These are phyloP conservation scores for Gastrophryne carolinensis DNA, from an alignment of 2,797 vertebrate genomes.

Conservation along the genomic window DNA sequence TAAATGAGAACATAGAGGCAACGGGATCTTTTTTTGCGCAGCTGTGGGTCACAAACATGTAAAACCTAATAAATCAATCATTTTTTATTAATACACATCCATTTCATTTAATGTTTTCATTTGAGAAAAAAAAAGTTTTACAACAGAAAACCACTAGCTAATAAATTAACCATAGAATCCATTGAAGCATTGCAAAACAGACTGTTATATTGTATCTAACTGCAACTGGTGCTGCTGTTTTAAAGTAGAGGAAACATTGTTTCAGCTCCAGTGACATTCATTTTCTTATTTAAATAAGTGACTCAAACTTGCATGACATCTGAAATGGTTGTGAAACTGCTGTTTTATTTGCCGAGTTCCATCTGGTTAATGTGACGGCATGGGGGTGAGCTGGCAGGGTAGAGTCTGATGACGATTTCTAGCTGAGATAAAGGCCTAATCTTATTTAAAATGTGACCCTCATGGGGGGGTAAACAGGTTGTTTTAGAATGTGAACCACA, in stretches of 20 bases:
- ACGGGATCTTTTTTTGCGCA: no score
- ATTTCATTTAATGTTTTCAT: not conserved
- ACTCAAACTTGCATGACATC: conserved; percentile 4
- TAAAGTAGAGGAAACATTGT: conserved; percentile 32
- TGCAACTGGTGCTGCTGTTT: not conserved
- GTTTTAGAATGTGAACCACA: conserved; percentile 13
- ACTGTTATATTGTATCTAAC: not conserved
- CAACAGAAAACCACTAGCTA: not conserved
- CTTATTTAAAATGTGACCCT: conserved; percentile 25
- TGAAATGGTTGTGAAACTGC: not conserved
- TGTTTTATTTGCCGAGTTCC: conserved; percentile 12
- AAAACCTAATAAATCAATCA: no score
- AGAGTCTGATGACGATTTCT: conserved; percentile 10
- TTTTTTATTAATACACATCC: no score
- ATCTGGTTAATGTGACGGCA: conserved; percentile 6
- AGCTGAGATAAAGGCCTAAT: conserved; percentile 20
- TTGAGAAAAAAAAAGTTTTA: conserved; percentile 11
- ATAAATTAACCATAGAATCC: conserved; percentile 25
- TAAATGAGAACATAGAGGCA: no score
- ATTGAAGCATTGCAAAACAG: conserved; percentile 21
- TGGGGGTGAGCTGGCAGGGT: not conserved
- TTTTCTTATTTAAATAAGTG: conserved; percentile 32
- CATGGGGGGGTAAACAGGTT: conserved; percentile 26
- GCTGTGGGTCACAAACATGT: no score
- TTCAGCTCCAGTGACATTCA: conserved; percentile 19